Evolutionary conservation across 2,113 vertebrate species (phyloP), one percentile per base, ranked within the genome.

Genomic region (Noctilio leporinus): DNA sequence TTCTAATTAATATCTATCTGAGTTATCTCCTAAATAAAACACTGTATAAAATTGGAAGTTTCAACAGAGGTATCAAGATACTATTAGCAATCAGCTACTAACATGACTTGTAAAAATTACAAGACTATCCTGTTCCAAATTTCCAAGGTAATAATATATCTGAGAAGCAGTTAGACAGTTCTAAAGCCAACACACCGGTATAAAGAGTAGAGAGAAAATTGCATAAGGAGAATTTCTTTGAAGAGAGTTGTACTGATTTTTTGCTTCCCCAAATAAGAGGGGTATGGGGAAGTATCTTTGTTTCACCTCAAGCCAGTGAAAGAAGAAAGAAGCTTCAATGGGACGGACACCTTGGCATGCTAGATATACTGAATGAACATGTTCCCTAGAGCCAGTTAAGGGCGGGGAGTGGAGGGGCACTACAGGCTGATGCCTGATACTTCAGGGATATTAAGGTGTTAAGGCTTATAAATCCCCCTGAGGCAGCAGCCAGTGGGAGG

Each of bases 81-180:
- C 45, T 90, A 73, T 76, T 83, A 96, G 77, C 59, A 84, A 93
- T 85, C 51, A 92, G 59, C 90, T 35, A 82, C 33, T 53, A 85
- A 72, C 10, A 10, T 45, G 91, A 91, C 43, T 47, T 88, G n/a
- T 88, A 43, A 89, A 82, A 94, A n/a, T n/a, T n/a, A n/a, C n/a
- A 92, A 70, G 65, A 78, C 35, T 57, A 65, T 55, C 86, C 89
- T 88, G 15, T 10, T 86, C 82, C 77, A 45, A 91, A 92, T 59
- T 93, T 86, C 62, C 67, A 40, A 86, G 87, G 64, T 35, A 69
- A 11, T 86, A 65, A 11, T 86, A 65, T 30, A 33, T 55, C 77
- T 94, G 72, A 82, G 77, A 96, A 96, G 91, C 10, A n/a, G 94
- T 92, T 87, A 65, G 81, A 53, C 22, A 70, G 89, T 72, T 92